phyloP scores from a whole-genome alignment of 2,888 invertebrate species.

The Drosophila kambysellisi region DNA sequence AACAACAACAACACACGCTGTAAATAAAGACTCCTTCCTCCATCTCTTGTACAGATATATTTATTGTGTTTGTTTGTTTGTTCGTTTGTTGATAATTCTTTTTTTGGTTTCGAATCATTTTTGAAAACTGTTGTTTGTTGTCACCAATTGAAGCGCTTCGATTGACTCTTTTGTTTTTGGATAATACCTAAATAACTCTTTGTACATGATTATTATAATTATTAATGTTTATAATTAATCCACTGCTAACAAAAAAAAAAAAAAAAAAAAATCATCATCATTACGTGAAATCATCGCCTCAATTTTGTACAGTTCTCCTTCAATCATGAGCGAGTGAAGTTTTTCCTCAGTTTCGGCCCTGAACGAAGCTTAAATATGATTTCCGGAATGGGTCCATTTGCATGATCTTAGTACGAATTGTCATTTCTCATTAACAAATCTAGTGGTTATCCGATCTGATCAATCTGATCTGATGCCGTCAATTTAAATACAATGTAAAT shows the following conservation, averaged over 20 bases:
- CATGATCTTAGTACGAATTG: conserved; percentile 32
- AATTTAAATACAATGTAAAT: conserved; percentile 8
- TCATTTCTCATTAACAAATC: conserved; percentile 4
- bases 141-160: conserved; percentile 75
- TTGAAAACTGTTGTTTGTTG: conserved; percentile 64
- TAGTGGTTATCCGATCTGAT: conserved; percentile 36
- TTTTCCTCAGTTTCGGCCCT: conserved; percentile 42
- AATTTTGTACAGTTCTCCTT: conserved; percentile 69
- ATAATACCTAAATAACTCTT: conserved; percentile 67
- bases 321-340: conserved; percentile 58
- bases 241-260: conserved; percentile 65
- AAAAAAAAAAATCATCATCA: conserved; percentile 51
- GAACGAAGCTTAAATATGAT: conserved; percentile 53
- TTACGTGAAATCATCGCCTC: conserved; percentile 50
- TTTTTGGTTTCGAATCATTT: conserved; percentile 40
- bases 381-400: conserved; percentile 54
- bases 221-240: conserved; percentile 78
- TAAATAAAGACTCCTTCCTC: conserved; percentile 70
- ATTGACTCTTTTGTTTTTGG: conserved; percentile 47
- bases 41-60: conserved; percentile 74
- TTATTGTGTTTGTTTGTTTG: conserved; percentile 76
- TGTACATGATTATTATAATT: conserved; percentile 78
- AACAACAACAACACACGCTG: conserved; percentile 61
- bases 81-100: conserved; percentile 65
- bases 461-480: background rate